Base-by-base conservation (phyloP, 1,140 invertebrate species). In the Scylla paramamosain region DNA sequence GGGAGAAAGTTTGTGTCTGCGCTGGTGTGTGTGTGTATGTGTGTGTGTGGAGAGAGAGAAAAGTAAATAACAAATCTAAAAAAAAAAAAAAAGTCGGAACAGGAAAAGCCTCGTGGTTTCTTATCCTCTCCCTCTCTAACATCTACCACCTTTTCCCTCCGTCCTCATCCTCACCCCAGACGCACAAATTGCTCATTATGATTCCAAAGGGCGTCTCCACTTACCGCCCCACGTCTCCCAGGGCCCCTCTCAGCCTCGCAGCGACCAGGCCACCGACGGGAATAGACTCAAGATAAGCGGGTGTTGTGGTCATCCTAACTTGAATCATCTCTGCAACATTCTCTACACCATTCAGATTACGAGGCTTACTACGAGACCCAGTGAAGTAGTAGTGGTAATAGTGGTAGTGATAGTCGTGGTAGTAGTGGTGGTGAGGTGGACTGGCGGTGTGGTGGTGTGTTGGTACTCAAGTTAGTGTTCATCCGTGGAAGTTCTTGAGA, bases 191-290 rank as follows among this genome's bases (percentile, higher is more conserved):
- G 67, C 67, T 77, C 67, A 77, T 77, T 77, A 77, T 77, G 67
- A 77, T 77, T 77, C 67, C 67, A 77, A n/a, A 77, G 67, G 67
- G 67, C 67, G 67, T n/a, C 67, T 77, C 67, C 67, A 77, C 67
- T 77, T 77, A 77, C 67, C 67, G n/a, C 67, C 25, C 67, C 67
- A 16, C 20, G 20, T n/a, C 67, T n/a, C 25, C n/a, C 67, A 20
- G 4, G 67, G 20, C n/a, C 67, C 67, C n/a, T n/a, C 67, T n/a
- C 67, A n/a, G 52, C 67, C 67, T n/a, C 67, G 20, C 25, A 77
- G 67, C 67, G 67, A n/a, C 67, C 67, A 77, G 67, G 8, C 59
- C 67, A 77, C 12, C 2, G 20, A 77, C 67, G 25, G 25, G 12
- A 0, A 25, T 77, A 8, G 67, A 77, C 67, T 77, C 6, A 2